Conservation (phyloP, 2,797 vertebrate genomes). For the Chelon labrosus region DNA sequence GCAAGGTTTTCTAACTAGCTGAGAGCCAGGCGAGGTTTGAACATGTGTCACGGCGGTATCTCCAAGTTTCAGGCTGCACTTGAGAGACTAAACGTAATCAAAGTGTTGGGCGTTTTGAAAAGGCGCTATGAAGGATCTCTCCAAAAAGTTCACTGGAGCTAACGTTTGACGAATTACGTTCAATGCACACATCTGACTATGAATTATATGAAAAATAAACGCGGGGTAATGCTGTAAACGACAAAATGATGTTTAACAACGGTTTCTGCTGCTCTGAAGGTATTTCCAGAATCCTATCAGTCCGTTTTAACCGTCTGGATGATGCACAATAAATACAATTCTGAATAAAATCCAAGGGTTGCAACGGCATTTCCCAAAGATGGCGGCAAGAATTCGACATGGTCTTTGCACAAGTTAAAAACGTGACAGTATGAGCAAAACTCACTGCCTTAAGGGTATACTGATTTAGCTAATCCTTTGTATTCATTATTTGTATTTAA, state of each 20-base stretch:
- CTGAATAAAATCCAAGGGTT: neutral
- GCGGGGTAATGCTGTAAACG: neutral
- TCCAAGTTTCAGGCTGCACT: neutral
- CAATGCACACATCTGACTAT: neutral
- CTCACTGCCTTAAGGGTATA: neutral
- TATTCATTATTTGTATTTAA: no score
- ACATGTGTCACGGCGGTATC: neutral
- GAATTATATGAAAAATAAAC: accelerated
- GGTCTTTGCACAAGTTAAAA: neutral
- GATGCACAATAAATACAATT: neutral
- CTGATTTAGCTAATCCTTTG: neutral
- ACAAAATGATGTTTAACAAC: neutral
- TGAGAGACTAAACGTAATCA: conserved; percentile 30
- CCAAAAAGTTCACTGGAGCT: conserved; percentile 29
- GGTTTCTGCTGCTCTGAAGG: neutral
- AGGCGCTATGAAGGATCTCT: conserved; percentile 24
- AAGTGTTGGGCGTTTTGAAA: conserved; percentile 32
- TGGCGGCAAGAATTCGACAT: neutral
- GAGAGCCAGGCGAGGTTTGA: neutral
- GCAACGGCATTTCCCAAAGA: neutral
- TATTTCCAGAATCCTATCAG: neutral
- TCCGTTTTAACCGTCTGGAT: neutral
- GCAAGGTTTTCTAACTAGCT: neutral
- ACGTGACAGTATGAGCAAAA: neutral
- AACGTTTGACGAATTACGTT: neutral